Conservation (phyloP, 2,888 invertebrate genomes). For the Dryobotodes eremita region DNA sequence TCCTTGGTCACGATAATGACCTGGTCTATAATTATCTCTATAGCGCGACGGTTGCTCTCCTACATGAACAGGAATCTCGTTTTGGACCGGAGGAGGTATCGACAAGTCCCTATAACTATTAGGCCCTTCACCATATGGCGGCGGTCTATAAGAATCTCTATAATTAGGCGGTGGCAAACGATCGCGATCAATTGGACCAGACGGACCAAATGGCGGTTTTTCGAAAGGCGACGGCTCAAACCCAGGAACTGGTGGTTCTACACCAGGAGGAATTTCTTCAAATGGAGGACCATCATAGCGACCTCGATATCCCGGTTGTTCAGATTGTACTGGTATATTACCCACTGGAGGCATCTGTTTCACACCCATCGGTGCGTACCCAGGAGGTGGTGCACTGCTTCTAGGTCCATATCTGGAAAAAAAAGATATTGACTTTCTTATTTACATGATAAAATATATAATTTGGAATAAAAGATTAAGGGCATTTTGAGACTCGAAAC, state of each 20-base stretch:
- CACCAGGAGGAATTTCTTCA: conserved; percentile 91
- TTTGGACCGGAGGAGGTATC: conserved; percentile 74
- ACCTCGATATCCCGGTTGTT: conserved; percentile 84
- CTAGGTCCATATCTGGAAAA: conserved; percentile 87
- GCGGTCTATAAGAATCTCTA: conserved; percentile 83
- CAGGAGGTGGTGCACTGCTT: conserved; percentile 80
- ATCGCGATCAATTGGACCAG: conserved; percentile 82
- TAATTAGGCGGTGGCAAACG: conserved; percentile 82
- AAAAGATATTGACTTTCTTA: conserved; percentile 61
- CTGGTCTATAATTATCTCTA: conserved; percentile 84
- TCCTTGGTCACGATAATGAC: conserved; percentile 84
- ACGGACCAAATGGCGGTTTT: conserved; percentile 84
- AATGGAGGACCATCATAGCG: conserved; percentile 87
- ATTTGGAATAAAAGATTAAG: neutral
- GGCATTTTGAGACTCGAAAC: neutral
- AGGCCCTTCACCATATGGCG: conserved; percentile 81
- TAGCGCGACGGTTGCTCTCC: conserved; percentile 82
- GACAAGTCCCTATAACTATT: conserved; percentile 80
- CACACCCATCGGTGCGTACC: conserved; percentile 80
- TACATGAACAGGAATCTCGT: conserved; percentile 86
- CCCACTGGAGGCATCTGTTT: conserved; percentile 83
- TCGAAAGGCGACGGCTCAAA: conserved; percentile 91
- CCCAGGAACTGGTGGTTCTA: conserved; percentile 92
- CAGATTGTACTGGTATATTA: conserved; percentile 76
- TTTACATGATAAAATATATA: neutral